Base-by-base conservation (phyloP, 64 coral and sea anemone species). In the Stylophora pistillata region DNA sequence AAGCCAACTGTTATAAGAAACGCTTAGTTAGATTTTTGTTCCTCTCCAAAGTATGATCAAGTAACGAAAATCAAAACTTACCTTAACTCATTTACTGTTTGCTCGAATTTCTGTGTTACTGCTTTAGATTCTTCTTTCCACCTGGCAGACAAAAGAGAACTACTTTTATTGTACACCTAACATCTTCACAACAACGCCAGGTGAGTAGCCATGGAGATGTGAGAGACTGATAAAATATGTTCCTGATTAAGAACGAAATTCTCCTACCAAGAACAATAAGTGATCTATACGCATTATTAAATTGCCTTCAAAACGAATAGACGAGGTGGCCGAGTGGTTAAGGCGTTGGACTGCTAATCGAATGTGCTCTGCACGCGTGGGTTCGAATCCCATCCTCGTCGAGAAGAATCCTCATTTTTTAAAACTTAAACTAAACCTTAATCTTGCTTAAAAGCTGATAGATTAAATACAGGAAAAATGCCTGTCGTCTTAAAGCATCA, bases 261-360 rank as follows among this genome's bases (percentile, higher is more conserved):
- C 37, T 41, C 37, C 23, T 28, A 58, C 13, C 25, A 31, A 18
- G 56, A 34, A 73, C 37, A 23, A 55, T n/a, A 15, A 77, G 74
- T 77, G 55, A 77, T 27, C 47, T 75, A 23, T 47, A 75, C 2
- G 34, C 18, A 21, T 20, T 21, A 7, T 3, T 6, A 5, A 2
- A 9, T 5, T 10, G 32, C 0, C 1, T 6, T 4, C 37, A 3
- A 16, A 0, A 5, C 3, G 9, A 76, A 9, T 10, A 21, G 87
- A 94, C 92, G 92, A 89, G 92, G 87, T 94, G 78, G 86, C 94
- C 94, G 89, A 92, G 90, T 92, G 94, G 94, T 95, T 95, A 92
- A 95, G 94, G 85, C 89, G 89, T 92, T 95, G 86, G 94, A 95
- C 86, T 95, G 94, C 94, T 95, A 95, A 91, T 94, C 88, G 82